Evolutionary conservation across 2,113 vertebrate genomes (phyloP), one percentile per base, ranked within the genome.

Genomic region (Cyanistes caeruleus): DNA sequence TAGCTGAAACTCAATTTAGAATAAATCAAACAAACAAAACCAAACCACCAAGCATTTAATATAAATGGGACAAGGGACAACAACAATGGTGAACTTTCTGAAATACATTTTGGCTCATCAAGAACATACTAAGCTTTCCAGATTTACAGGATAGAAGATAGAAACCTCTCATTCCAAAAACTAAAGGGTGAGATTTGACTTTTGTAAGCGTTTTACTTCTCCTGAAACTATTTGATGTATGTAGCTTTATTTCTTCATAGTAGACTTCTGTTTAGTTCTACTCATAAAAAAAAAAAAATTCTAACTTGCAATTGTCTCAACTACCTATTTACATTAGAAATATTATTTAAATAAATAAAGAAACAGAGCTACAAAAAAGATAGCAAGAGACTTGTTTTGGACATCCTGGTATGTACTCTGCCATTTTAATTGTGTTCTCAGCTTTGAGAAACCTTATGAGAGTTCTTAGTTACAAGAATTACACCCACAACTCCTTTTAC

Each of bases 401-500:
- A 59, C 64, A 90, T 68, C 21, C 20, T 25, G 58, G 20, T 37
- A 89, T 0, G 4, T 22, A 59, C 15, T 8, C 12, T n/a, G 64
- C 33, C 44, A 53, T 63, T 92, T 72, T 72, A 95, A 67, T n/a
- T 65, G 43, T 59, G 48, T 77, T 83, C 64, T 93, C 56, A 89
- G 60, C 28, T 93, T 87, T 87, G 51, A 73, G 30, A 85, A 94
- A 69, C 48, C 63, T 91, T 70, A 33, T 10, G 39, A 67, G 64
- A 88, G 20, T 86, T 84, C 83, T 84, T 59, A 68, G 60, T 56
- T 81, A 81, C 58, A 92, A 48, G 39, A 86, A 90, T 33, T 83
- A 80, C 8, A 81, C 16, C 19, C 72, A 73, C 31, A 77, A 43
- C 48, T 65, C 64, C 62, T 68, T 83, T 77, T 67, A 63, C 43